These are phyloP conservation scores for Pristionchus fissidentatus DNA, from an alignment of 2,888 invertebrate species.

Conservation along the genomic window DNA sequence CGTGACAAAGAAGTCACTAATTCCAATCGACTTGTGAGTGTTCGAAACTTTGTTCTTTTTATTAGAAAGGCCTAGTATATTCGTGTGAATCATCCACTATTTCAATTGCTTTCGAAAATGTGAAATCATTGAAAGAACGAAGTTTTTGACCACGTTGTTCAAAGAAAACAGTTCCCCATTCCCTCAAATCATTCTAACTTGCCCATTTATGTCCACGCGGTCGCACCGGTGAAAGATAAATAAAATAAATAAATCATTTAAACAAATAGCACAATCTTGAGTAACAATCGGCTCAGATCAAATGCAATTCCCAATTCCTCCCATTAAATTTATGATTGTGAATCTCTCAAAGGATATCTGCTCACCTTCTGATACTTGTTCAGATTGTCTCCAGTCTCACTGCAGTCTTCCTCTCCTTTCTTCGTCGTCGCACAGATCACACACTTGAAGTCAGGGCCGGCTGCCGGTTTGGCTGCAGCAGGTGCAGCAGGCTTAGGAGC, in stretches of 20 bases:
- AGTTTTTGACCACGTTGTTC: too few species aligned
- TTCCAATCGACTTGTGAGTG: too few species aligned
- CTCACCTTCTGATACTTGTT: slow-evolving; percentile 8
- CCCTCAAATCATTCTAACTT: background rate
- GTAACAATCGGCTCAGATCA: background rate
- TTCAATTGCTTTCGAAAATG: background rate
- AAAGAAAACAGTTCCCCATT: background rate
- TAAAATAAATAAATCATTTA: too few species aligned
- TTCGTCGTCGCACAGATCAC: slow-evolving; percentile 13
- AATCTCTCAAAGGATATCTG: background rate
- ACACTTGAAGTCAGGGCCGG: slow-evolving; percentile 27
- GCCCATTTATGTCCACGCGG: too few species aligned
- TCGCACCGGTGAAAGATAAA: too few species aligned
- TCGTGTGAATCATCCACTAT: too few species aligned
- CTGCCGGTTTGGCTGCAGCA: background rate
- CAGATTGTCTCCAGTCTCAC: slow-evolving; percentile 28
- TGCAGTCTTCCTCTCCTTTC: slow-evolving; percentile 40
- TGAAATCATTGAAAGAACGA: background rate
- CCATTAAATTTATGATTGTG: too few species aligned
- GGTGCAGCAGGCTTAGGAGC: slow-evolving; percentile 3
- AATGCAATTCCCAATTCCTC: too few species aligned
- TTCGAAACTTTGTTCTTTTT: too few species aligned
- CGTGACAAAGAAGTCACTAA: too few species aligned
- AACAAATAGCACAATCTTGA: too few species aligned
- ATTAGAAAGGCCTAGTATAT: too few species aligned